Evolutionary conservation across 2,797 vertebrate genomes (phyloP), one percentile per base, ranked within the genome.

Genomic region (Danio aesculapii): DNA sequence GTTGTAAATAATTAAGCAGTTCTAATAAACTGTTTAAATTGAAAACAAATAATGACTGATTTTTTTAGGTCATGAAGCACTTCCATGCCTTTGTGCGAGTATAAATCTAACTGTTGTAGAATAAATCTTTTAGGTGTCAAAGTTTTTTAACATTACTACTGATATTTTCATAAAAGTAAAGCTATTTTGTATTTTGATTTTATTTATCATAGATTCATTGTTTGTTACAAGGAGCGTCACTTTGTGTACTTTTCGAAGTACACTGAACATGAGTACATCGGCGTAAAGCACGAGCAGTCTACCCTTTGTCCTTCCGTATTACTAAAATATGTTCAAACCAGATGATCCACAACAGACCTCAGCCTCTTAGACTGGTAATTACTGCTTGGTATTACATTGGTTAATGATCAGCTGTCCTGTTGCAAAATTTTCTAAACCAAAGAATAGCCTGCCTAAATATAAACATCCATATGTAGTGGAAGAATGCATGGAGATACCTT

Each of bases 391-490:
- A 17, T 59, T 67, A 66, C 70, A 41, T 55, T 55, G 44, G 68
- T 79, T 59, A 71, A 86, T 78, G 53, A 82, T 82, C 71, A 77
- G 46, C 72, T 44, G 13, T 77, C 44, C 62, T 66, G 62, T 61
- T 49, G 57, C 71, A 61, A 77, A 39, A 80, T 73, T 73, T 81
- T 30, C 21, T 77, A 68, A 19, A 43, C 52, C 30, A 75, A 77
- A 71, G 12, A 8, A 78, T 64, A 75, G 16, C 14, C 14, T 69
- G 8, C 39, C 49, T 58, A 64, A 78, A 46, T 77, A 49, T 73
- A 72, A 81, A 76, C 46, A 76, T 71, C 52, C 63, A 44, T 71
- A 6, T n/a, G 50, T 72, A 69, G 41, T 21, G n/a, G 43, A 82
- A 64, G 63, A 68, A 73, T 55, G 19, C 39, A 72, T 30, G 30